Evolutionary conservation across 2,888 invertebrate species (phyloP), one percentile per base, ranked within the genome.

Genomic region (Sepioteuthis lessoniana): DNA sequence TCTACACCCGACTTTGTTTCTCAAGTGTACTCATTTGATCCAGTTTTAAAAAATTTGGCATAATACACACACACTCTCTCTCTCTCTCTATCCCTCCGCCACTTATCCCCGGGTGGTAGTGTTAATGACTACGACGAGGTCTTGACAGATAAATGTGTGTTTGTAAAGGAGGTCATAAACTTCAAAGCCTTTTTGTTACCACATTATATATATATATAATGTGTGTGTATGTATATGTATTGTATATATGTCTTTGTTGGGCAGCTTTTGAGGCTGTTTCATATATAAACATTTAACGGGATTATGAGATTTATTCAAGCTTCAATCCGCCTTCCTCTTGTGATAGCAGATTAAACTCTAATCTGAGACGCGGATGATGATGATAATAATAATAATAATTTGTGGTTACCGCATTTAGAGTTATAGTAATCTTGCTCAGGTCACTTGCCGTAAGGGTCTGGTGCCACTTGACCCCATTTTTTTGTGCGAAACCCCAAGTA

Each of bases 141-240:
- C 76, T 35, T 35, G n/a, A 35, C n/a, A 76, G 76, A 76, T 76
- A 76, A 76, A n/a, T 13, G 13, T 10, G 8, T n/a, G n/a, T 76
- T n/a, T 16, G n/a, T 35, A 16, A 76, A 76, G 76, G 76, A 76
- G 76, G 76, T 76, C 76, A 76, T 2, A 76, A n/a, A 3, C 8
- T 35, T 35, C 19, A 25, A 76, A n/a, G 25, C 55, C 55, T 55
- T 55, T n/a, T 55, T 76, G 16, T 76, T 28, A 10, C 4, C 31
- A 31, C 31, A 31, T 10, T 31, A 76, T 31, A 31, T 13, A n/a
- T 31, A 76, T 10, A 60, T 1, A 76, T 13, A 76, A 76, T 76
- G n/a, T 76, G n/a, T 76, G n/a, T 76, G n/a, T 76, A 76, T 76
- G n/a, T 76, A 76, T 76, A 76, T 76, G n/a, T 76, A 76, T 76